Conservation (phyloP, 2,113 vertebrate genomes). For the Ceyx cyanopectus region DNA sequence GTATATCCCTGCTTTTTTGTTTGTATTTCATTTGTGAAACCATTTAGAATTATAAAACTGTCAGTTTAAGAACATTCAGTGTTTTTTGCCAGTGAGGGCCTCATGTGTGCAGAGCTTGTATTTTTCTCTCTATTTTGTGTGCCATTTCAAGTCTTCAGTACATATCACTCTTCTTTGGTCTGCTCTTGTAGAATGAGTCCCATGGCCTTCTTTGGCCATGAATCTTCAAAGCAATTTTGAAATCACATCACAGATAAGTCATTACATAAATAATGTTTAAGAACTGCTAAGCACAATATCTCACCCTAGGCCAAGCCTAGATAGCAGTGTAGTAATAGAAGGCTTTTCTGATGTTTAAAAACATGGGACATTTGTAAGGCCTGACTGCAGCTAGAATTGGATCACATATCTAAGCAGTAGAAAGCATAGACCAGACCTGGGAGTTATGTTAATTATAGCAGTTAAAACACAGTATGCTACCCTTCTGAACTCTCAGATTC, state of each 20-base stretch:
- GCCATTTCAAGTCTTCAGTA: neutral
- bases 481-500: neutral
- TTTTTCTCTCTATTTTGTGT: neutral
- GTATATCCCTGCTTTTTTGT: conserved; percentile 39
- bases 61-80: conserved; percentile 45
- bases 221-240: neutral
- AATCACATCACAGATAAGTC: neutral
- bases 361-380: neutral
- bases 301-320: neutral
- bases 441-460: neutral
- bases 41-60: conserved; percentile 63
- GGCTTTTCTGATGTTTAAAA: neutral
- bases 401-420: neutral
- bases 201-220: neutral
- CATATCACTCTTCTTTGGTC: neutral
- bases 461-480: neutral
- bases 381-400: neutral
- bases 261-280: neutral
- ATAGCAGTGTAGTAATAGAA: neutral
- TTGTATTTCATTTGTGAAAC: conserved; percentile 60
- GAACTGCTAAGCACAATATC: neutral
- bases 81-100: conserved; percentile 2
- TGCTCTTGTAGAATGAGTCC: neutral
- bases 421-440: neutral
- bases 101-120: neutral